Conservation (phyloP, 1,140 invertebrate genomes). For the Drosophila orosa region DNA sequence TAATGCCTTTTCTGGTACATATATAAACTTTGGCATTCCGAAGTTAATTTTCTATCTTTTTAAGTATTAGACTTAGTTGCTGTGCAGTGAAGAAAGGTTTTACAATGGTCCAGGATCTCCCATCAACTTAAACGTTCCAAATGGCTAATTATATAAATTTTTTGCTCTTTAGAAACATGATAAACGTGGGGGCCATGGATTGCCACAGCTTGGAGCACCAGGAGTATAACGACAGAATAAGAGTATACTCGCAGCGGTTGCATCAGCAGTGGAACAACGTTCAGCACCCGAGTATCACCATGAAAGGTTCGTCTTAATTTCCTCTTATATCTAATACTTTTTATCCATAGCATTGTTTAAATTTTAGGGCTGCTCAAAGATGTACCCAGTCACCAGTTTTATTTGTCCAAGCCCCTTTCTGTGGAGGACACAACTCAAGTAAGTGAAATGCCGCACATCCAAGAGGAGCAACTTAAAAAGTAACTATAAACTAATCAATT, state of each 20-base stretch:
- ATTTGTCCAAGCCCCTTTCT: slow-evolving; percentile 60
- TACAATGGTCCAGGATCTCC: background rate
- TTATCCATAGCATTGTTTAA: background rate
- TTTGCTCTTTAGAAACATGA: slow-evolving; percentile 88
- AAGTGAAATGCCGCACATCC: slow-evolving; percentile 4
- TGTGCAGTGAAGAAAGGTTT: background rate
- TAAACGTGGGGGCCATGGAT: slow-evolving; percentile 92
- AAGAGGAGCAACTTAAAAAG: background rate
- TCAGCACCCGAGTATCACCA: slow-evolving; percentile 59
- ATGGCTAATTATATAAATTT: background rate
- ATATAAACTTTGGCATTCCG: background rate
- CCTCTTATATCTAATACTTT: background rate
- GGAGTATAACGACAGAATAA: slow-evolving; percentile 91
- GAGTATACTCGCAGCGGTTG: slow-evolving; percentile 88
- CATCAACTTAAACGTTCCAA: background rate
- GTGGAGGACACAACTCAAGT: slow-evolving; percentile 73
- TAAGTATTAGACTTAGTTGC: background rate
- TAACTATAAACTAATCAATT: too few species aligned
- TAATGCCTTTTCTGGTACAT: too few species aligned
- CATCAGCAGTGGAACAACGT: slow-evolving; percentile 85
- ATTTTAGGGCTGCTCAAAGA: slow-evolving; percentile 71
- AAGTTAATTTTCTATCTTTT: background rate
- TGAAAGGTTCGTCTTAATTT: slow-evolving; percentile 50
- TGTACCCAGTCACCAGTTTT: slow-evolving; percentile 75
- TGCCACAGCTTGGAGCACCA: slow-evolving; percentile 91